A percentile compares a stretch with the other conserved stretches of the same genome.
Conservation (phyloP, 2,888 invertebrate genomes). For the Pollenia angustigena region DNA sequence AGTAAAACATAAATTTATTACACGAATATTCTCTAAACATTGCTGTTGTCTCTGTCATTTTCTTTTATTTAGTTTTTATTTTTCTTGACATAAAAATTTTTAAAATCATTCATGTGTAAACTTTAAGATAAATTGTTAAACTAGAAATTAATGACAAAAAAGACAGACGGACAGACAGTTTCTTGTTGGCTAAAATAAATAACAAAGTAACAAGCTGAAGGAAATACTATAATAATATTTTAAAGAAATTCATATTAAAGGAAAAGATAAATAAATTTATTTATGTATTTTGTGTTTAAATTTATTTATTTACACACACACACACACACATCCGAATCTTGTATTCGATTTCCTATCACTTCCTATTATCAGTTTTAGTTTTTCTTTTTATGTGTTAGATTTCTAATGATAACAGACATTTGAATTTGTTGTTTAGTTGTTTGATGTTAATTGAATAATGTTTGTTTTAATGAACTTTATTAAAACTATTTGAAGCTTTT, state of each 20-base stretch:
- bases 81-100: slow-evolving; percentile 48
- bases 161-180: slow-evolving; percentile 59
- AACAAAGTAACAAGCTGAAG: slow-evolving; percentile 8
- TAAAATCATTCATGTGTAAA: slow-evolving; percentile 70
- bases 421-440: slow-evolving; percentile 20
- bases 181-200: slow-evolving; percentile 44
- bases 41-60: background rate
- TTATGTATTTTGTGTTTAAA: slow-evolving; percentile 24
- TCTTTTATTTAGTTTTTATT: slow-evolving; percentile 26
- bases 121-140: slow-evolving; percentile 68
- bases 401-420: slow-evolving; percentile 38
- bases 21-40: slow-evolving; percentile 23
- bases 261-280: slow-evolving; percentile 49
- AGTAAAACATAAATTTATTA: slow-evolving; percentile 48
- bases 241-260: slow-evolving; percentile 34
- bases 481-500: too few species aligned
- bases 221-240: slow-evolving; percentile 7
- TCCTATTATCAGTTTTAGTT: slow-evolving; percentile 47
- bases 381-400: background rate
- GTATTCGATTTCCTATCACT: slow-evolving; percentile 56
- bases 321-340: background rate
- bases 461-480: too few species aligned
- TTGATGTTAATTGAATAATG: background rate
- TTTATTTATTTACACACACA: background rate
- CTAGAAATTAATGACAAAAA: slow-evolving; percentile 68